Base-by-base conservation (phyloP, 2,888 invertebrate species). In the Aromia moschata region DNA sequence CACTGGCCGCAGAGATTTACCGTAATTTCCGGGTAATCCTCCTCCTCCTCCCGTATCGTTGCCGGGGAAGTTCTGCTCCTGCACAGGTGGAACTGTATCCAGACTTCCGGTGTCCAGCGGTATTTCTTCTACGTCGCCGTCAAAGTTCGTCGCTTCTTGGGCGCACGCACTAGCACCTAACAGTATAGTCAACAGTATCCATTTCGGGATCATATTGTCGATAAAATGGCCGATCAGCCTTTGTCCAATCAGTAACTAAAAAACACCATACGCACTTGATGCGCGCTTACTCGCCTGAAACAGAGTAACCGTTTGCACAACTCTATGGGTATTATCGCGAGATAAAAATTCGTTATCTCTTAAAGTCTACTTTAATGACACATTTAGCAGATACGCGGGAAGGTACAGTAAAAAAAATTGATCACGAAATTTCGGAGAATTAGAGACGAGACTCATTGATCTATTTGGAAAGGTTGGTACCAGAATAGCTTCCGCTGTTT, bases 261-360 rank as follows among this genome's bases (percentile, higher is more conserved):
- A 45, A 15, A 45, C 45, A 45, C 45, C 45, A 43, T 45, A 45
- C 45, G 30, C 45, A 45, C 45, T 31, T n/a, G n/a, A n/a, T n/a
- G 31, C 30, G 31, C n/a, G 14, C 31, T 45, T 45, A 16, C 3
- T 45, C 31, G 16, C 2, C 12, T 15, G 25, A 31, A 16, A 25
- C 9, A 31, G 2, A 31, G 11, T 31, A 45, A 10, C 16, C 33
- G 58, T 38, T 54, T 47, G 54, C 16, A 16, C 40, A 51, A 31
- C 44, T 44, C n/a, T 44, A 45, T 51, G 45, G 38, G 37, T 37
- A 44, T 53, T 57, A 43, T 40, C 60, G 52, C 55, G 56, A 61
- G 61, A 64, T 62, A 64, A 62, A n/a, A 55, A 47, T 43, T 46
- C 51, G 57, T 64, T 64, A 64, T 64, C 64, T 64, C 25, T 31